Percentiles rank a stretch among this genome's conserved stretches.
These are phyloP conservation scores for Diachrysia chrysitis DNA, from an alignment of 2,888 invertebrate genomes.

Conservation along the genomic window DNA sequence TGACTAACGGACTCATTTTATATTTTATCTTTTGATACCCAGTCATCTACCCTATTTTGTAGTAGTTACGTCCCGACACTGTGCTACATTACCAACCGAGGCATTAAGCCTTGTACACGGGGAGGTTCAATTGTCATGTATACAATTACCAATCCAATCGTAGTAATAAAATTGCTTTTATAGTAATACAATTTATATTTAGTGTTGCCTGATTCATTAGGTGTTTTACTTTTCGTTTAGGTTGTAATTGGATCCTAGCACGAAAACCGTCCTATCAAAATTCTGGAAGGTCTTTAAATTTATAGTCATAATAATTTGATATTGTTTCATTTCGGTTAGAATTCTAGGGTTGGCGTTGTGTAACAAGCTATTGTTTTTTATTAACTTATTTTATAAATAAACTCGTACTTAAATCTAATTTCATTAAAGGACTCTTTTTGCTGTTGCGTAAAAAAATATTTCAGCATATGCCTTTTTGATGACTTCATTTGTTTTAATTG, in stretches of 20 bases:
- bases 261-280: not conserved
- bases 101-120: not conserved
- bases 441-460: not conserved
- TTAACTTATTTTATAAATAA: conserved; percentile 3
- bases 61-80: not conserved
- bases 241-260: conserved; percentile 1
- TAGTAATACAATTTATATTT: not conserved
- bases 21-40: no score
- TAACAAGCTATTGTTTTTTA: not conserved
- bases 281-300: not conserved
- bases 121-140: conserved; percentile 4
- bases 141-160: not conserved
- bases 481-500: not conserved
- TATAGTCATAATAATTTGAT: not conserved
- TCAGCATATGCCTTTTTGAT: not conserved
- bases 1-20: no score
- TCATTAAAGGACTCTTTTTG: not conserved
- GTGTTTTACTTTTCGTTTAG: not conserved
- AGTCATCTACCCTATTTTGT: no score
- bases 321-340: not conserved
- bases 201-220: not conserved
- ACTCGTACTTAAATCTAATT: not conserved
- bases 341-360: conserved; percentile 1
- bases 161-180: not conserved
- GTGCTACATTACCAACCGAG: not conserved